A percentile compares a stretch with the other conserved stretches of the same genome.
Evolutionary conservation across 2,797 vertebrate species (phyloP).

Genomic region (Otus scops): DNA sequence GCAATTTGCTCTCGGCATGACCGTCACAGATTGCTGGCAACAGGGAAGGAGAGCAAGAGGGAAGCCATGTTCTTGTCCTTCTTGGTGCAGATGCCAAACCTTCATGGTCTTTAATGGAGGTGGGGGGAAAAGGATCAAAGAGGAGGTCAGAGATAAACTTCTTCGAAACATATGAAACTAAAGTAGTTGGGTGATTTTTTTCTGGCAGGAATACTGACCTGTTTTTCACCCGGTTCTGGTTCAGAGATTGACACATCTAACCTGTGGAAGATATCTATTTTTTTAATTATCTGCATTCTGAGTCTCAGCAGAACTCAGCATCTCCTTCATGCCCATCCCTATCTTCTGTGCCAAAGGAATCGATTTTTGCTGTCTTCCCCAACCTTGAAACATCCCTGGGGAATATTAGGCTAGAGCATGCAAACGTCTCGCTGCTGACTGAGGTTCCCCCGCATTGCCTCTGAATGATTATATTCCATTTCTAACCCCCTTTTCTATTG

Average conservation of each 20-base stretch:
- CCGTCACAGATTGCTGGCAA: rapidly evolving
- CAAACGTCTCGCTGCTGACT: neutral
- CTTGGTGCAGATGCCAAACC: neutral
- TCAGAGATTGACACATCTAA: neutral
- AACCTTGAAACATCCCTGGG: neutral
- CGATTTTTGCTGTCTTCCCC: neutral
- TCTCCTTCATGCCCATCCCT: neutral
- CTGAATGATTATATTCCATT: neutral
- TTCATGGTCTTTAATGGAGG: neutral
- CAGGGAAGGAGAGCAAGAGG: neutral
- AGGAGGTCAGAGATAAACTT: neutral
- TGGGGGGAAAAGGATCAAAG: neutral
- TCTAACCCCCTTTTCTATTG: neutral
- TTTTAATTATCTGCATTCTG: neutral
- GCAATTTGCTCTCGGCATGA: neutral
- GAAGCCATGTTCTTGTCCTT: neutral
- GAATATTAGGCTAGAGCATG: neutral
- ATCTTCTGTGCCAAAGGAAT: neutral
- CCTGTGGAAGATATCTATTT: neutral
- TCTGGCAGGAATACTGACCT: neutral
- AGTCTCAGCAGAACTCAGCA: neutral
- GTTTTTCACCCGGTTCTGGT: neutral
- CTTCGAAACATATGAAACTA: rapidly evolving
- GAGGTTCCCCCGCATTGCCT: neutral
- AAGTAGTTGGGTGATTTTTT: neutral